Evolutionary conservation across 2,888 invertebrate genomes (phyloP).

Genomic region (Xestobium rufovillosum): DNA sequence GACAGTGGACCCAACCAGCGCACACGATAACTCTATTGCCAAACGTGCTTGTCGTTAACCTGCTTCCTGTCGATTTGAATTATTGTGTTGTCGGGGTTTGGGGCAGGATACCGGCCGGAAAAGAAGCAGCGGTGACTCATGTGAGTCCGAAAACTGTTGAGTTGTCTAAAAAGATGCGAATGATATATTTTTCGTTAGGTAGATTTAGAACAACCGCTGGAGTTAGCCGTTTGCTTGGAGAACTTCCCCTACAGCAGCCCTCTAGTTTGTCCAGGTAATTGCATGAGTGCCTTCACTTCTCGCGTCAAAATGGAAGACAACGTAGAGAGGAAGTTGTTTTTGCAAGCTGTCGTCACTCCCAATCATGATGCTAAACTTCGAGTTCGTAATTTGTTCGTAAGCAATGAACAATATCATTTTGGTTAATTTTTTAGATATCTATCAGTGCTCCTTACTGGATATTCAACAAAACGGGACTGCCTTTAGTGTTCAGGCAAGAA

Average conservation of each 20-base stretch:
- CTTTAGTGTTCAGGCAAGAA: slow-evolving; percentile 91
- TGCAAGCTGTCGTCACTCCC: slow-evolving; percentile 52
- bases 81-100: slow-evolving; percentile 48
- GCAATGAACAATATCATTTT: no score
- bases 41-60: slow-evolving; percentile 76
- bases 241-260: slow-evolving; percentile 54
- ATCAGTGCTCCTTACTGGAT: slow-evolving; percentile 90
- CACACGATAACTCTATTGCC: slow-evolving; percentile 82
- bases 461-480: slow-evolving; percentile 90
- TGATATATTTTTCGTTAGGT: slow-evolving; percentile 43
- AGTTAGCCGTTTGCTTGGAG: slow-evolving; percentile 72
- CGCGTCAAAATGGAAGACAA: slow-evolving; percentile 67
- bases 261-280: slow-evolving; percentile 32
- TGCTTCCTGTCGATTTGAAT: slow-evolving; percentile 75
- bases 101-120: slow-evolving; percentile 36
- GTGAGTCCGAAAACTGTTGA: slow-evolving; percentile 26
- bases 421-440: slow-evolving; percentile 59
- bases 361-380: slow-evolving; percentile 39
- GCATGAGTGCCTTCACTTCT: slow-evolving; percentile 32
- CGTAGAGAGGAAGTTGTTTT: slow-evolving; percentile 62
- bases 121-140: slow-evolving; percentile 32
- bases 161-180: no score
- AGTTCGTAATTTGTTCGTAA: slow-evolving; percentile 24
- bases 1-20: slow-evolving; percentile 58
- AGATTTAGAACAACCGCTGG: slow-evolving; percentile 64